phyloP scores from a whole-genome alignment of 2,797 vertebrate genomes.

The Hydrolagus colliei region DNA sequence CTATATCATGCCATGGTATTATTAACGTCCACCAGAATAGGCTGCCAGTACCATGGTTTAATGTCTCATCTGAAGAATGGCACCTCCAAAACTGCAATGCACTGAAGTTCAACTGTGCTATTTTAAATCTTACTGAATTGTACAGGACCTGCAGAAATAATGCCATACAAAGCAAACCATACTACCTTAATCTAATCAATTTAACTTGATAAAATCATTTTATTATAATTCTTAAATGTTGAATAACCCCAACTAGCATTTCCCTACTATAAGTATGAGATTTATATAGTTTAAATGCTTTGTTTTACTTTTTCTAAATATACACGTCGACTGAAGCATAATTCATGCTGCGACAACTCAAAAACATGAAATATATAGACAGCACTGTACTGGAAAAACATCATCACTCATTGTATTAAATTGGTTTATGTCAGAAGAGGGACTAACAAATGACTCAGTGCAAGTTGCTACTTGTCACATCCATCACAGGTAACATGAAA shows the following conservation, averaged over 20 bases:
- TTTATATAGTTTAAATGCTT: neutral
- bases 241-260: neutral
- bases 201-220: too few species aligned
- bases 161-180: too few species aligned
- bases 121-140: too few species aligned
- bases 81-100: neutral
- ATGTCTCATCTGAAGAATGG: too few species aligned
- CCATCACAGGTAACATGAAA: slow-evolving; percentile 10
- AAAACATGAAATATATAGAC: neutral
- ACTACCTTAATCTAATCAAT: too few species aligned
- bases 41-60: too few species aligned
- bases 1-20: too few species aligned
- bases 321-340: neutral
- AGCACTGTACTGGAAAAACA: neutral
- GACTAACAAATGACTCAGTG: neutral
- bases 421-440: neutral
- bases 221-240: too few species aligned
- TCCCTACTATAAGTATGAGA: neutral
- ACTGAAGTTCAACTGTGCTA: too few species aligned
- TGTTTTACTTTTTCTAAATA: neutral
- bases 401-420: neutral
- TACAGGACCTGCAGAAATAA: too few species aligned
- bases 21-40: too few species aligned
- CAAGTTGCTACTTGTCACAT: neutral
- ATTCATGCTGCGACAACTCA: neutral